A percentile compares a stretch with the other conserved stretches of the same genome.
Conservation (phyloP, 1,140 invertebrate genomes). For the Pseudomyrmex gracilis region DNA sequence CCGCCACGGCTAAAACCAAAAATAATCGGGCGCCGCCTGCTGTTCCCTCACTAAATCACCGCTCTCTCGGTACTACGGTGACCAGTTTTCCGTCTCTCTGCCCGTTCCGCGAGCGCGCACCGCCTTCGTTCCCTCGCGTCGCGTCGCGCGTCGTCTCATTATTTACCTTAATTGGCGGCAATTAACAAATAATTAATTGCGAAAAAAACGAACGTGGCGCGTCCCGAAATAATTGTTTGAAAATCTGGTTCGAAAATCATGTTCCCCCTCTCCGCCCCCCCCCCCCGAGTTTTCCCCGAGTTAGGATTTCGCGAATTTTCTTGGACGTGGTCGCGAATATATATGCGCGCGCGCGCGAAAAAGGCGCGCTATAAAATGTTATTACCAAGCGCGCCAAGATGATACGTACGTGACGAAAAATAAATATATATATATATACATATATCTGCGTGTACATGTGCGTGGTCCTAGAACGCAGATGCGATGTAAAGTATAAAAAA, state of each 20-base stretch:
- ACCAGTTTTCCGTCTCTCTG: constrained; percentile 68
- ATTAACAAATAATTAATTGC: constrained; percentile 81
- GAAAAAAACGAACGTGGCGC: constrained; percentile 6
- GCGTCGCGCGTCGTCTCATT: constrained; percentile 73
- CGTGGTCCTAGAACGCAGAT: constrained; percentile 2
- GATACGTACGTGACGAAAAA: background rate
- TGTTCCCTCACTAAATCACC: constrained; percentile 82
- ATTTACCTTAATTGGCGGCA: constrained; percentile 81
- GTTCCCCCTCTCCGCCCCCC: too few species aligned
- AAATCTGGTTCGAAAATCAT: constrained; percentile 51
- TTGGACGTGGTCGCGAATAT: constrained; percentile 17
- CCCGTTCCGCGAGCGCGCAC: background rate
- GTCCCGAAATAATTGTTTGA: constrained; percentile 70
- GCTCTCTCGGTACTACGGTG: constrained; percentile 69
- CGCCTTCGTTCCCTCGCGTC: constrained; percentile 58
- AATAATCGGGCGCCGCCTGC: constrained; percentile 83
- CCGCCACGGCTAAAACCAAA: constrained; percentile 81
- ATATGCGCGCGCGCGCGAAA: background rate
- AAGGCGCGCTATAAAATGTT: too few species aligned
- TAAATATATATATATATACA: too few species aligned
- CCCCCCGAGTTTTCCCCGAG: too few species aligned
- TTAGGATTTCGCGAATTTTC: constrained; percentile 8
- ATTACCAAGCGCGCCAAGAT: too few species aligned
- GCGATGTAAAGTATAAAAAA: constrained; percentile 27
- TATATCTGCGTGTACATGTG: constrained; percentile 2